These are phyloP conservation scores for Ephydatia muelleri DNA, from an alignment of 37 sponge, comb jelly and placozoan genomes.

Conservation along the genomic window DNA sequence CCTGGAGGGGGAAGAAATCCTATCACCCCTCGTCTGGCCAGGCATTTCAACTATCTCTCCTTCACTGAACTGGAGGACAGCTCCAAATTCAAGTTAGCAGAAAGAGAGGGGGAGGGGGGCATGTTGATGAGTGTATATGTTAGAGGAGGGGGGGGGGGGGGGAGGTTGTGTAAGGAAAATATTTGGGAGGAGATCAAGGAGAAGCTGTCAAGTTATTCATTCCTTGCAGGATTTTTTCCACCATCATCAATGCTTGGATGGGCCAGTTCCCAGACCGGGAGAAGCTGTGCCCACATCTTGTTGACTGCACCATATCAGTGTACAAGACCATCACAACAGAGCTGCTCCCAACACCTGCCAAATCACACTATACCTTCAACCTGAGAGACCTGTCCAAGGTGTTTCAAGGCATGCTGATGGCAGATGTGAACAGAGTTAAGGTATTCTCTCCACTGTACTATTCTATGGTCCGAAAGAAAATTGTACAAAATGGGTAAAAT, in stretches of 20 bases:
- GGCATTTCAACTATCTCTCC: conserved; percentile 96
- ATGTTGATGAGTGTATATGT: not conserved
- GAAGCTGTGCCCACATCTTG: conserved; percentile 51
- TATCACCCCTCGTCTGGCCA: conserved; percentile 76
- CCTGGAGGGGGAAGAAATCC: conserved; percentile 97
- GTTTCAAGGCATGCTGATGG: conserved; percentile 94
- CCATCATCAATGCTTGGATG: conserved; percentile 87
- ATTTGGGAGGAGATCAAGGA: too few species aligned
- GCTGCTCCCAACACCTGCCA: conserved; percentile 98
- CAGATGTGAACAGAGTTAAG: conserved; percentile 39
- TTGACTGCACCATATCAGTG: conserved; percentile 74
- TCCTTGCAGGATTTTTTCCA: conserved; percentile 84
- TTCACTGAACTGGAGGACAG: conserved; percentile 94
- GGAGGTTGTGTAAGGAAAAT: too few species aligned
- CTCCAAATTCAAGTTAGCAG: conserved; percentile 68
- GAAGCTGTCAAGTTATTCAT: too few species aligned
- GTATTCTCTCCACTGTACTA: not conserved
- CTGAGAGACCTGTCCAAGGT: conserved; percentile 98
- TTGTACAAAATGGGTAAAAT: too few species aligned
- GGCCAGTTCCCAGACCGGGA: conserved; percentile 46
- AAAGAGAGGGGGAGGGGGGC: not conserved
- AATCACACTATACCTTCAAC: conserved; percentile 99
- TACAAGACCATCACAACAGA: conserved; percentile 98
- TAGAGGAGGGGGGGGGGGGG: not conserved
- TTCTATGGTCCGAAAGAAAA: too few species aligned